Conservation (phyloP, 2,797 vertebrate species). For the Myotis planiceps region DNA sequence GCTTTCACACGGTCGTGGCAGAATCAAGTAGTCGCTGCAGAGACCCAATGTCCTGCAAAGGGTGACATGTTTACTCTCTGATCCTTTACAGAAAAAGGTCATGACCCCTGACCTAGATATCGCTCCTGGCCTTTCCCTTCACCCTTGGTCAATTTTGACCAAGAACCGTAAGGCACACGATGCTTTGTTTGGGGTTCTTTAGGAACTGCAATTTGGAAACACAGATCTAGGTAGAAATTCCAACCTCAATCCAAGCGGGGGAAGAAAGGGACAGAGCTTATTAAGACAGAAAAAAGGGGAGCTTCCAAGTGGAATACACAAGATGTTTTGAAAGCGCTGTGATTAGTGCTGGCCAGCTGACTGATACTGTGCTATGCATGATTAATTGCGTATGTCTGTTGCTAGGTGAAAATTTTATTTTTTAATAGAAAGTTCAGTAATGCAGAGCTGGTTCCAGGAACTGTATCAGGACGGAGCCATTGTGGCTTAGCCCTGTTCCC, state of each 20-base stretch:
- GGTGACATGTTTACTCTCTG: not conserved
- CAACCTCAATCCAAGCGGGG: not conserved
- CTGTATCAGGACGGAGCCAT: not conserved
- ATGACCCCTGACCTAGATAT: not conserved
- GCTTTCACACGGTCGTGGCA: rapidly evolving
- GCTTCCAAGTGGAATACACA: no score
- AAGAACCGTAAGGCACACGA: not conserved
- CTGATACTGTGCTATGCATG: not conserved
- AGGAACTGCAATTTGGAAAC: not conserved
- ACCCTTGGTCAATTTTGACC: not conserved
- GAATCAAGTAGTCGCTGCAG: not conserved
- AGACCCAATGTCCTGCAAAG: not conserved
- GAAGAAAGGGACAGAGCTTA: not conserved
- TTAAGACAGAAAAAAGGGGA: no score
- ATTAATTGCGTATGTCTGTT: not conserved
- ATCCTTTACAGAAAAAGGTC: not conserved
- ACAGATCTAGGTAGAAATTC: not conserved
- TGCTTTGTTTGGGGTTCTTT: not conserved
- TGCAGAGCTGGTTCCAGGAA: not conserved
- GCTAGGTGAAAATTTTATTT: not conserved
- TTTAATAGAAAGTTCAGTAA: not conserved
- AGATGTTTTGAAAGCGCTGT: not conserved
- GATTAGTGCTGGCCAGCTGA: not conserved
- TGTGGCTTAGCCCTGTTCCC: not conserved
- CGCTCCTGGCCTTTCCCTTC: not conserved